Evolutionary conservation across 2,888 invertebrate genomes (phyloP).

Genomic region (Tetranychus truncatus): DNA sequence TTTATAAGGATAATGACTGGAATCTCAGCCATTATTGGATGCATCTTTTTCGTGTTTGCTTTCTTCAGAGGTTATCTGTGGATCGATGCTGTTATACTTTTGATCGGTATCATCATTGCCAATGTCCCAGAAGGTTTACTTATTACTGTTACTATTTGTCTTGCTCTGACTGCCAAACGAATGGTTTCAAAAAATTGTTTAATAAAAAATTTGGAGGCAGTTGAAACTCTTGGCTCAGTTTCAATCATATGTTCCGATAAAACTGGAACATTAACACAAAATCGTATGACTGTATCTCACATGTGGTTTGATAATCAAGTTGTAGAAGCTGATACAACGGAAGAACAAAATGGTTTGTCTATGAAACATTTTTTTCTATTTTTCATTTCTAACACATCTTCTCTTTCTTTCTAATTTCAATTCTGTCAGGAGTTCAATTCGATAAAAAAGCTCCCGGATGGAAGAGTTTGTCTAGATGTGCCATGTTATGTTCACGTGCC

Average conservation of each 20-base stretch:
- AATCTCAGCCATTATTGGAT: conserved; percentile 80
- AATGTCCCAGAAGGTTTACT: conserved; percentile 97
- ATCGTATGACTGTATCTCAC: conserved; percentile 97
- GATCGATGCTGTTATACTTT: conserved; percentile 97
- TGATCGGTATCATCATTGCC: conserved; percentile 98
- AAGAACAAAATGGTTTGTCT: conserved; percentile 15
- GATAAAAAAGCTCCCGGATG: conserved; percentile 63
- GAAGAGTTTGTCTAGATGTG: conserved; percentile 75
- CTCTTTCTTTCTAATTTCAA: not conserved
- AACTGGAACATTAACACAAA: conserved; percentile 97
- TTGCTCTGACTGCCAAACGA: conserved; percentile 86
- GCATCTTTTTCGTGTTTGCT: conserved; percentile 93
- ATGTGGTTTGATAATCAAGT: conserved; percentile 98
- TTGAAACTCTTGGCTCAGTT: conserved; percentile 94
- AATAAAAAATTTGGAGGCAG: conserved; percentile 97
- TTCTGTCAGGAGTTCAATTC: conserved; percentile 52
- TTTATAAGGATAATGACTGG: conserved; percentile 97
- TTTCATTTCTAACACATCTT: not conserved
- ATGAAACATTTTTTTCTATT: not conserved
- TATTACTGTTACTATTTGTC: conserved; percentile 71
- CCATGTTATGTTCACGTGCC: conserved; percentile 90
- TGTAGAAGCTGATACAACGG: conserved; percentile 90
- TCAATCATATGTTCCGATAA: conserved; percentile 99
- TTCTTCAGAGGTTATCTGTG: conserved; percentile 93
- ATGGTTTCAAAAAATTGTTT: conserved; percentile 98